Base-by-base conservation (phyloP, 2,113 vertebrate species). In the Chroicocephalus ridibundus region DNA sequence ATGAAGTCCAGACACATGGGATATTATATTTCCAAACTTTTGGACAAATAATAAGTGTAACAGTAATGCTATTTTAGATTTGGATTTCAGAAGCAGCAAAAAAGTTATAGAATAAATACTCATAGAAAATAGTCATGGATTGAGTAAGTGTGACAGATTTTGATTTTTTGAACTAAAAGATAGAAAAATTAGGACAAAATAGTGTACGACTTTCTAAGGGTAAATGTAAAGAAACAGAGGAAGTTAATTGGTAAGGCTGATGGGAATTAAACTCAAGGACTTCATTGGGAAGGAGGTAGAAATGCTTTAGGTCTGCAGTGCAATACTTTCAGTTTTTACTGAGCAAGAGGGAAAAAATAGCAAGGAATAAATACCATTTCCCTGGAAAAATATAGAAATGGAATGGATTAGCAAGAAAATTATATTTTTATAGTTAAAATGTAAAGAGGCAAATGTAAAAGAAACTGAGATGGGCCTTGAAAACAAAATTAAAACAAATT, bases 401-500 rank as follows among this genome's bases (percentile, higher is more conserved):
- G 3, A 81, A 70, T 20, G 8, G 10, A 32, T 84, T 84, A 75
- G 15, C 4, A 78, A 89, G 40, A 52, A 61, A 77, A 61, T 5
- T 6, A 4, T 26, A 34, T 58, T 55, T 88, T 93, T 89, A 13
- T 44, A 52, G 8, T 47, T 72, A 57, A 76, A 92, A 82, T 68
- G 11, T 36, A 51, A 31, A 76, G n/a, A 87, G 6, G 20, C 84
- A 80, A 92, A 86, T 19, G 11, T 22, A 78, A 90, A 54, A 61
- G 27, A 91, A 88, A 79, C 11, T 32, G 47, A 71, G 7, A 13
- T 70, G 16, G 17, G 7, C 8, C 44, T 77, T 79, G 54, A 86
- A 83, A 60, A 22, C 27, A 81, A 91, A 89, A 91, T 38, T 18
- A 82, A 94, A 89, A 85, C 57, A 79, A 89, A 93, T 82, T 82